Evolutionary conservation across 2,113 vertebrate species (phyloP), one percentile per base, ranked within the genome.

Genomic region (Archilochus colubris): DNA sequence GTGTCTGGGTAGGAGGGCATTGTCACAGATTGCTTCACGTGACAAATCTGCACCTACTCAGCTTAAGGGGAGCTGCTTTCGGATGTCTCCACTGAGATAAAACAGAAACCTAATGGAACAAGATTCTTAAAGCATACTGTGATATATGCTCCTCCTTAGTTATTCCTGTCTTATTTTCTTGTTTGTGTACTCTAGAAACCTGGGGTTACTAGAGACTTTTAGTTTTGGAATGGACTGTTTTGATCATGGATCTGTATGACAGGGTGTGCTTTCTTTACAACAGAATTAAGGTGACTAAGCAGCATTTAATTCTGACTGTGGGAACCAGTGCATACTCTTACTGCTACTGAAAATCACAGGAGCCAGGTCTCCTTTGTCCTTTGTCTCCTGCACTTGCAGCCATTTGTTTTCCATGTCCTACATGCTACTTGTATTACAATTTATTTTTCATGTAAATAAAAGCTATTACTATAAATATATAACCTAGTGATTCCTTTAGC

Each of bases 391-490:
- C 6, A 5, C 9, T 75, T 73, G 33, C 21, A 50, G 5, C 7
- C 6, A 19, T 91, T 22, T 24, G 63, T 94, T 54, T 57, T 68
- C 43, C 43, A 31, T 62, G 66, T 57, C 30, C 28, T 53, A 7
- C 3, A 6, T 36, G 17, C 28, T 73, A 14, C 48, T 82, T 83
- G 48, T 79, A 89, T 73, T 86, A 7, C 12, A 36, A 38, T 75
- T 94, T 81, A 8, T 92, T 95, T 81, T 81, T 84, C 82, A 88
- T 92, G 36, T 57, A 53, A 78, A 20, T 77, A 73, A 73, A 81
- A 85, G 40, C n/a, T 13, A 17, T 46, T 75, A 7, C 33, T 82
- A 27, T 92, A 78, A 80, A 95, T 93, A 75, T 21, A 12, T 43
- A 61, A 12, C 12, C 16, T 74, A 40, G 25, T 75, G 67, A 88